Evolutionary conservation across 2,888 invertebrate species (phyloP), one percentile per base, ranked within the genome.

Genomic region (Liodrosophila aerea): DNA sequence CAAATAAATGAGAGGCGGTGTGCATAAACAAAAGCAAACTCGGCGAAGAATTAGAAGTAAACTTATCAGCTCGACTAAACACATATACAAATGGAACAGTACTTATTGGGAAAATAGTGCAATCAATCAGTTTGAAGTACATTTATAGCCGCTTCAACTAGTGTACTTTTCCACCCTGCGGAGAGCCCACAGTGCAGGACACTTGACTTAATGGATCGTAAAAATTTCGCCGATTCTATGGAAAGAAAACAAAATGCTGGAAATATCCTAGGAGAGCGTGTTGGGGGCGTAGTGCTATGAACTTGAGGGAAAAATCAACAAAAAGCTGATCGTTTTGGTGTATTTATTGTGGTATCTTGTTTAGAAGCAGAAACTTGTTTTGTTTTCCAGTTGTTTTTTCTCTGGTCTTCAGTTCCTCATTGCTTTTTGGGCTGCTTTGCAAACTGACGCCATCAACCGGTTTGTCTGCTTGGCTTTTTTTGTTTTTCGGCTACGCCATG

Each of bases 361-460:
- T 50, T 39, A 29, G 16, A 41, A 41, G 31, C 50, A 57, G 34
- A 64, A 70, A 67, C 63, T 53, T 71, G 77, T 76, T 67, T 76
- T 37, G 30, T 58, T 53, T 54, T 43, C 39, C 15, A 29, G 9
- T 37, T 15, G 77, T 76, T 67, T 76, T 36, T 29, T 61, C 46
- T 50, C n/a, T 36, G 37, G 34, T 12, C 12, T 31, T 43, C 15
- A 45, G 47, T 69, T 68, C 47, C 57, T 45, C 47, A 37, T 49
- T 69, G 44, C 27, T 50, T 60, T 54, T 49, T 13, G 31, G 41
- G 33, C 46, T 37, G 33, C 71, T 69, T 66, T 62, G 64, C 58
- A 57, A 70, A 77, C 74, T 87, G 87, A 87, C 85, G 85, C 76
- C 85, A 85, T 87, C 86, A 87, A 85, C 85, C 82, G 85, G 85